A percentile compares a stretch with the other conserved stretches of the same genome.
Evolutionary conservation across 1,140 invertebrate genomes (phyloP).

Genomic region (Drosophila baimaii): DNA sequence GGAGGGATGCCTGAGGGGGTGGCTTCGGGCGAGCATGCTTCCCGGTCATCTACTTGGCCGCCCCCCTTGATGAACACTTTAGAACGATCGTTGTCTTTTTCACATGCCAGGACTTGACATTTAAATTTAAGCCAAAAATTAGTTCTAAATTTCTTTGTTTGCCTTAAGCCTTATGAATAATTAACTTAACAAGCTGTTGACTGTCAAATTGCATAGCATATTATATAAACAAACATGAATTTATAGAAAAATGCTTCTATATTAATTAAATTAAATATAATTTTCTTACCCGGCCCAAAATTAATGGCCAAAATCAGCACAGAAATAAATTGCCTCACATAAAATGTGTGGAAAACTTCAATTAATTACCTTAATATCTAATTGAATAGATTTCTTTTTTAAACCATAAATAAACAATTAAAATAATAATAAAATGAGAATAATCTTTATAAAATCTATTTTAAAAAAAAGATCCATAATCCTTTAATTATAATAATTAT

Average conservation of each 20-base stretch:
- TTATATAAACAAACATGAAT: neutral
- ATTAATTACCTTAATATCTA: conserved; percentile 1
- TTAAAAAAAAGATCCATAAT: too few relatives aligned
- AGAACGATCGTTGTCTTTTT: conserved; percentile 38
- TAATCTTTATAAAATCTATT: neutral
- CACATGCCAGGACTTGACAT: neutral
- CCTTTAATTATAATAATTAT: neutral
- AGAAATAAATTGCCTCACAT: neutral
- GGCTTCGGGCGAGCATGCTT: neutral
- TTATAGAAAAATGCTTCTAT: neutral
- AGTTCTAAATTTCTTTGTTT: too few relatives aligned
- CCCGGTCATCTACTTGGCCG: conserved; percentile 37
- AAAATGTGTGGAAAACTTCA: neutral
- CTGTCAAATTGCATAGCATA: neutral
- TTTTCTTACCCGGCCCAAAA: neutral
- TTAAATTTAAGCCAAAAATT: too few relatives aligned
- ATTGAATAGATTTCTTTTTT: neutral
- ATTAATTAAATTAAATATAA: neutral
- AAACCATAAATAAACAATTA: neutral
- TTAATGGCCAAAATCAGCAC: neutral
- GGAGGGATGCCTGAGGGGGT: conserved; percentile 12
- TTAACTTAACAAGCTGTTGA: too few relatives aligned
- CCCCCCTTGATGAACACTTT: conserved; percentile 31
- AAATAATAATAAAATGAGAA: neutral
- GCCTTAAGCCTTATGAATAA: too few relatives aligned